Percentiles rank a stretch among this genome's conserved stretches.
Conservation (phyloP, 2,888 invertebrate species). For the Dichetophora obliterata region DNA sequence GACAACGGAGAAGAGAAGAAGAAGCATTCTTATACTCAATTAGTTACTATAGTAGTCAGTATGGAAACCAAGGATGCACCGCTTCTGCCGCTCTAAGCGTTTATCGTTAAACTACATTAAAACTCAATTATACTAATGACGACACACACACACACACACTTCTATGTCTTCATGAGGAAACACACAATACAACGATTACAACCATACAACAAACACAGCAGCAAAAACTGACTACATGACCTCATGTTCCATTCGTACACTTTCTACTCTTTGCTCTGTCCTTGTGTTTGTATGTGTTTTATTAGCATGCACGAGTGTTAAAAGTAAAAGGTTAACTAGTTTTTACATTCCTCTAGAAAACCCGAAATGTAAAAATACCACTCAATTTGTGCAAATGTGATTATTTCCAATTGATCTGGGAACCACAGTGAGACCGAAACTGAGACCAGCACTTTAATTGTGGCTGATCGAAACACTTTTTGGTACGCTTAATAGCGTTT, state of each 20-base stretch:
- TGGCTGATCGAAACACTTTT: too few species aligned
- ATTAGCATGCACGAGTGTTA: background rate
- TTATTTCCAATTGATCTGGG: too few species aligned
- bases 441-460: too few species aligned
- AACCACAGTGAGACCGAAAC: too few species aligned
- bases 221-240: background rate
- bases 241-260: background rate
- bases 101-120: constrained; percentile 22
- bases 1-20: background rate
- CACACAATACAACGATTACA: background rate
- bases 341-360: too few species aligned
- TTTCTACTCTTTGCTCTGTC: background rate
- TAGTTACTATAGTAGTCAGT: constrained; percentile 4
- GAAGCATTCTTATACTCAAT: constrained; percentile 6
- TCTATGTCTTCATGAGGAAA: too few species aligned
- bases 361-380: too few species aligned
- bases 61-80: background rate
- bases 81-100: background rate
- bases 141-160: background rate
- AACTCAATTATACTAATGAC: constrained; percentile 36
- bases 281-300: background rate
- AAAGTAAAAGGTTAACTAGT: background rate
- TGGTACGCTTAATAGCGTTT: too few species aligned
- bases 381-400: too few species aligned
- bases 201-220: background rate